Evolutionary conservation across 1,140 invertebrate species (phyloP), one percentile per base, ranked within the genome.

Genomic region (Papilio polyxenes): DNA sequence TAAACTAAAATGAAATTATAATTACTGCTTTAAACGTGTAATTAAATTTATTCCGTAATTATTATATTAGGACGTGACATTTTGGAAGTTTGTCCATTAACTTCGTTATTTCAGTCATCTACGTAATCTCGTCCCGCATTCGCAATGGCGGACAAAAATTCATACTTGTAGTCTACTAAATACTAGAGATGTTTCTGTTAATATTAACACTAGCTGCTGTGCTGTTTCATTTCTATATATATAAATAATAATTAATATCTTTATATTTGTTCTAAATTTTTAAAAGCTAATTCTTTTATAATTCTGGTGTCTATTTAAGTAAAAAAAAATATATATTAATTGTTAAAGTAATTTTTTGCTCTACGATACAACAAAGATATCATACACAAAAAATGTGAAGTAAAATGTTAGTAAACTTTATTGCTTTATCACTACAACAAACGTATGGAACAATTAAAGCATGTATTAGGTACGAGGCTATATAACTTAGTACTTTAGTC

Each of bases 81-180:
- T 72, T 72, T 72, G 31, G 6, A 72, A 72, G 23, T 10, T 62
- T 31, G 62, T 17, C 5, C 31, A 72, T 72, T 72, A 72, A 72
- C 65, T 72, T 72, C 17, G 65, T 72, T 72, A 72, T 72, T 72
- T 37, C 31, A 23, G 65, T 7, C 13, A 40, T 72, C 65, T 7
- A 13, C 62, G 13, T 17, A n/a, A 13, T 17, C 17, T 56, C 62
- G 3, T 23, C 31, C 6, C 65, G 13, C 31, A 72, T 17, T 17
- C 11, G 65, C 31, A 72, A 72, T 72, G 65, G 31, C 31, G 31
- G 31, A 72, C 65, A 72, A 72, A 72, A 72, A 72, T 72, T 37
- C 31, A 72, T 17, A 0, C 15, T 40, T 37, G 31, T 37, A 40
- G 23, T 13, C 65, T 11, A 31, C 65, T 69, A 69, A 69, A 72